Evolutionary conservation across 23 tunicate genomes (phyloP), one percentile per base, ranked within the genome.

Genomic region (Diplosoma virens): DNA sequence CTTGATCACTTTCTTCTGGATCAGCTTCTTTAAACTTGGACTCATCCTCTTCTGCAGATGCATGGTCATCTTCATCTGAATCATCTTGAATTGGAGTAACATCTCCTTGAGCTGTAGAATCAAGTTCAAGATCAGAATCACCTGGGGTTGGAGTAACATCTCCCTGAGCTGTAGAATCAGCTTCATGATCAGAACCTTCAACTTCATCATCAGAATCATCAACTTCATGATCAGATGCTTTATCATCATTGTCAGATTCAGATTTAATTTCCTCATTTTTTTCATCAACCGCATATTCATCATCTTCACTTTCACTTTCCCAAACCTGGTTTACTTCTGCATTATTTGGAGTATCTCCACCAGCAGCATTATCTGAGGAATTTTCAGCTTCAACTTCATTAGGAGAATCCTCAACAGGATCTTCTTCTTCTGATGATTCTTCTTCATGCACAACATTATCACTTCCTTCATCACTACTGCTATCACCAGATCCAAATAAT

Each of bases 401-500:
- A 23, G 67, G 17, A 18, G 52, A 35, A 5, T 4, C 53, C 55
- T 72, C 79, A 21, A 34, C 69, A 4, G 33, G 14, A 5, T 47
- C 81, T 20, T 58, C 50, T 17, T 31, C 73, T 21, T 76, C 71
- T 4, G 81, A 76, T 5, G 68, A 59, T 33, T 25, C 47, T 30
- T 76, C 31, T 30, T 23, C 48, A 17, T 3, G 52, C 17, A 27
- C 25, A 21, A 2, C 34, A 63, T 28, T 6, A 6, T 25, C 69
- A 25, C 3, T 18, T 67, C 36, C 52, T 37, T 67, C 82, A 35
- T 61, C 53, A 23, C 73, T 61, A 28, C 82, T 78, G 52, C 74
- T 67, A 26, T 67, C 74, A 35, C 33, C 82, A 32, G 71, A 64
- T 6, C 84, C 84, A 79, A 79, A 79, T 30, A 79, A 37, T 7